phyloP scores from a whole-genome alignment of 2,797 vertebrate genomes.

The Emys orbicularis region DNA sequence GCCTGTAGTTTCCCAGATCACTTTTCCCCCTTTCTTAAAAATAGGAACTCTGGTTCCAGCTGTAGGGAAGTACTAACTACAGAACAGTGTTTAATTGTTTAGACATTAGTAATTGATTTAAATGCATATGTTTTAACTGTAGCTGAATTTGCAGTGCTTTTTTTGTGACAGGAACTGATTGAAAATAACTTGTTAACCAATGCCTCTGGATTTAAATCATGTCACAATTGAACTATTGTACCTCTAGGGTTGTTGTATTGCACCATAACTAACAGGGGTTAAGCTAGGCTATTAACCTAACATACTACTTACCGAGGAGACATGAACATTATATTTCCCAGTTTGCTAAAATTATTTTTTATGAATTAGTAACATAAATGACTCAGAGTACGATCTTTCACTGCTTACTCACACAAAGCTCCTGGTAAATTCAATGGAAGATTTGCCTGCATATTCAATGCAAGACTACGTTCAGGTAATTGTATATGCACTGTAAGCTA shows the following conservation, averaged over 20 bases:
- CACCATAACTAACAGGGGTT: not conserved
- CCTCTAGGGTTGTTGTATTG: not conserved
- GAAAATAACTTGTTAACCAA: not conserved
- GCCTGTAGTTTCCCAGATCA: not conserved
- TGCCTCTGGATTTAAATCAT: not conserved
- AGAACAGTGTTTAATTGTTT: not conserved
- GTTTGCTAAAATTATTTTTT: constrained; percentile 9
- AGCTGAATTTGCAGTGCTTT: not conserved
- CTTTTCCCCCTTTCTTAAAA: not conserved
- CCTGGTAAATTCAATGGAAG: not conserved
- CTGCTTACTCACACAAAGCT: not conserved
- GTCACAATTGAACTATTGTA: constrained; percentile 20
- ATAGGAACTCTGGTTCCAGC: not conserved
- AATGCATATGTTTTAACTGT: not conserved
- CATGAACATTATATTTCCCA: not conserved
- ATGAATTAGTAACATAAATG: not conserved
- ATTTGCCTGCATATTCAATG: not conserved
- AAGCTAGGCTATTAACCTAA: constrained; percentile 22
- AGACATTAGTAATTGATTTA: not conserved
- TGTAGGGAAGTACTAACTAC: not conserved
- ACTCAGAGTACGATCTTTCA: not conserved
- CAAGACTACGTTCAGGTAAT: not conserved
- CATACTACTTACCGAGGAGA: constrained; percentile 12
- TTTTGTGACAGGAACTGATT: constrained; percentile 23
- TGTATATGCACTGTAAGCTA: not conserved